Evolutionary conservation across 2,888 invertebrate genomes (phyloP).

Genomic region (Plemyria rubiginata): DNA sequence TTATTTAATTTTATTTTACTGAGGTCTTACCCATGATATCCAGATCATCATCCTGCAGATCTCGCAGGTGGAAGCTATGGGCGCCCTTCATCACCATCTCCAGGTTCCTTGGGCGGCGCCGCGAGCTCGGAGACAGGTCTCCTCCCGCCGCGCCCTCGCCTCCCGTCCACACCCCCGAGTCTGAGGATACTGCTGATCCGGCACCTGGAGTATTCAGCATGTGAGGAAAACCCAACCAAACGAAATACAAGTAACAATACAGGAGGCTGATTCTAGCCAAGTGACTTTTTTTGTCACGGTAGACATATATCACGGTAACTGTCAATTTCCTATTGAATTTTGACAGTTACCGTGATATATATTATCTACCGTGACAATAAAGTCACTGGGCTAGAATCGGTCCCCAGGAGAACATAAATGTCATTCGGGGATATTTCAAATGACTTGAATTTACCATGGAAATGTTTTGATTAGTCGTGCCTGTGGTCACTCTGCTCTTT

Average conservation of each 20-base stretch:
- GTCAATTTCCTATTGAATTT: too few species aligned
- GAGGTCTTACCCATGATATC: slow-evolving; percentile 77
- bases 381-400: too few species aligned
- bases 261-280: too few species aligned
- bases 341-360: too few species aligned
- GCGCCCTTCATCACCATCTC: slow-evolving; percentile 90
- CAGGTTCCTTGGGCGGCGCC: slow-evolving; percentile 87
- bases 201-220: slow-evolving; percentile 47
- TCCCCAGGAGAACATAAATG: too few species aligned
- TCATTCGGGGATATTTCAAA: too few species aligned
- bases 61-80: slow-evolving; percentile 90
- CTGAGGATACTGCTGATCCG: slow-evolving; percentile 86
- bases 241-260: background rate
- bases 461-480: too few species aligned
- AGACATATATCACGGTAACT: too few species aligned
- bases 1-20: background rate
- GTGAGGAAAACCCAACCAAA: background rate
- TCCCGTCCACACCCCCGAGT: slow-evolving; percentile 86
- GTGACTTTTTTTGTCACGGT: too few species aligned
- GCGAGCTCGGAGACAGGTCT: slow-evolving; percentile 70
- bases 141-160: slow-evolving; percentile 60
- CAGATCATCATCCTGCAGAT: slow-evolving; percentile 81
- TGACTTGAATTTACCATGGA: too few species aligned
- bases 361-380: too few species aligned
- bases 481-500: too few species aligned